phyloP scores from a whole-genome alignment of 2,113 vertebrate species.

The Megaleporinus macrocephalus region DNA sequence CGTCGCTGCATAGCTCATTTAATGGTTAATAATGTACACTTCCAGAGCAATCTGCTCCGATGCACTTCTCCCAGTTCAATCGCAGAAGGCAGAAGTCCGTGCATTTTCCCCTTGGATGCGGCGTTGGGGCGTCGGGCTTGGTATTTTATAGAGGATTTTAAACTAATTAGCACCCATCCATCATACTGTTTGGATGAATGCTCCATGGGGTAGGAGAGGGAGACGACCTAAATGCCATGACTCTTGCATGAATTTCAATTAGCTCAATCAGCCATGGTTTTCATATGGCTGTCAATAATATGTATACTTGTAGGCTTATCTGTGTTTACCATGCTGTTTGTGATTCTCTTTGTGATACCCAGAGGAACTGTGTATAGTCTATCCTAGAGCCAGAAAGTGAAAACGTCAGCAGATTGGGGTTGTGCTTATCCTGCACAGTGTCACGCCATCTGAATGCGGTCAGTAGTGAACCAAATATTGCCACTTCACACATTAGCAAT shows the following conservation, averaged over 20 bases:
- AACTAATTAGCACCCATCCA: constrained; percentile 62
- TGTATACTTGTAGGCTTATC: constrained; percentile 56
- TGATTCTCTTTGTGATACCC: constrained; percentile 54
- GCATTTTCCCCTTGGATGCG: neutral
- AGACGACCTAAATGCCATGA: constrained; percentile 70
- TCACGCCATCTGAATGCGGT: constrained; percentile 28
- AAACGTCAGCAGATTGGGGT: constrained; percentile 46
- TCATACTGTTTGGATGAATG: constrained; percentile 56
- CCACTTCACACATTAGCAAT: constrained; percentile 15
- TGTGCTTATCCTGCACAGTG: constrained; percentile 20
- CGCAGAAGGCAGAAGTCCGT: constrained; percentile 8
- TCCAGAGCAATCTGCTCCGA: constrained; percentile 40
- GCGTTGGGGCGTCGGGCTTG: constrained; percentile 18
- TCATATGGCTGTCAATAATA: constrained; percentile 48
- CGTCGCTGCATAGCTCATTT: constrained; percentile 47
- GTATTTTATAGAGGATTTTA: constrained; percentile 47
- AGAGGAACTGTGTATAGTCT: constrained; percentile 40
- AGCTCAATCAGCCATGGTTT: constrained; percentile 58
- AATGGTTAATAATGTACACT: constrained; percentile 60
- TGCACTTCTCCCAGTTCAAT: constrained; percentile 24
- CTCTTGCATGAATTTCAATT: constrained; percentile 68
- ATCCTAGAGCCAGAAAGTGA: constrained; percentile 43
- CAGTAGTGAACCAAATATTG: constrained; percentile 30
- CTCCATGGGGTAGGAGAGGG: constrained; percentile 46
- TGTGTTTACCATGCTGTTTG: constrained; percentile 55